phyloP scores from a whole-genome alignment of 2,113 vertebrate species.

The Corvus cornix region DNA sequence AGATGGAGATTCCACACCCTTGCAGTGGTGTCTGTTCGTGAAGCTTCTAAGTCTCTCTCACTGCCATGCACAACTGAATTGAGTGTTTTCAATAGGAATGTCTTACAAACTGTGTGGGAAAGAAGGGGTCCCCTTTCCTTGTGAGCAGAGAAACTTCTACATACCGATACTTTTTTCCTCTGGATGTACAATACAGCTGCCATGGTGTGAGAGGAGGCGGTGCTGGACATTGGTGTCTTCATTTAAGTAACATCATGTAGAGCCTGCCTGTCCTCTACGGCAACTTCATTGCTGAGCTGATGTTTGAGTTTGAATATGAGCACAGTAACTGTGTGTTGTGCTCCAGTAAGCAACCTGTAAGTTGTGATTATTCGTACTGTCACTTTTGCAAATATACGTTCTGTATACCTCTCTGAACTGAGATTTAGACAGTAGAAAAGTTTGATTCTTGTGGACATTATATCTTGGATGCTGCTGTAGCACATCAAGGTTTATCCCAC shows the following conservation, averaged over 20 bases:
- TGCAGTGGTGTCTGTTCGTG: background rate
- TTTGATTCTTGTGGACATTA: background rate
- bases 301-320: background rate
- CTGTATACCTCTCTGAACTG: background rate
- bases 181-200: background rate
- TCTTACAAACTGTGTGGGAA: background rate
- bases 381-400: background rate
- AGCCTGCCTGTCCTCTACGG: background rate
- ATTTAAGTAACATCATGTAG: background rate
- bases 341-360: background rate
- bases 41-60: background rate
- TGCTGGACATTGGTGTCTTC: background rate
- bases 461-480: background rate
- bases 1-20: background rate
- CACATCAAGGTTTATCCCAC: background rate
- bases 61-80: fast-evolving
- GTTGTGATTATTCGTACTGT: background rate
- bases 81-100: background rate
- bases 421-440: background rate
- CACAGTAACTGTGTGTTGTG: fast-evolving
- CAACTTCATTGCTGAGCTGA: background rate
- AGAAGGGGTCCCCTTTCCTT: background rate
- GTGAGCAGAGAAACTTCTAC: background rate
- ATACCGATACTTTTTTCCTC: background rate
- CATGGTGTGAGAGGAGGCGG: background rate